Conservation (phyloP, 2,888 invertebrate species). For the Dynastes maya region DNA sequence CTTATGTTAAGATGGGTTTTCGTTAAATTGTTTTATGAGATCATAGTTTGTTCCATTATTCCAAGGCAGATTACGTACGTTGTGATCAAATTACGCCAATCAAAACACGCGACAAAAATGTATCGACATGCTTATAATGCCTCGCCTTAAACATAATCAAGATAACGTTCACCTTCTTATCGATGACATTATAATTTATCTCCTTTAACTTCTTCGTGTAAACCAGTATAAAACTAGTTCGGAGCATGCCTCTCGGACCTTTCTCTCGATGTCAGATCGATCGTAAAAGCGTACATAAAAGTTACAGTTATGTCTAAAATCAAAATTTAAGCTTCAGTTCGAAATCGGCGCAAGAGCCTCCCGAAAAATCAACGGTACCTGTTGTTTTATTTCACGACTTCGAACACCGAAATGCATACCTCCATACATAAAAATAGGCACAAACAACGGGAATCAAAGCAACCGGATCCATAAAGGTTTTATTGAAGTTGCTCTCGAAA, state of each 20-base stretch:
- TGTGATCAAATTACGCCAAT: too few species aligned
- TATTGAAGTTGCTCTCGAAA: neutral
- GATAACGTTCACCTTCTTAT: neutral
- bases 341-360: neutral
- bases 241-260: neutral
- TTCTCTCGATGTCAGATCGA: neutral
- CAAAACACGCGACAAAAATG: too few species aligned
- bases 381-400: neutral
- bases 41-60: too few species aligned
- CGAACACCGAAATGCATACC: neutral
- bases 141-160: too few species aligned
- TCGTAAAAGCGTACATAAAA: constrained; percentile 3
- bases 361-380: constrained; percentile 17
- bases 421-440: neutral
- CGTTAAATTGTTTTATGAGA: too few species aligned
- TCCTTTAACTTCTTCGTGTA: neutral
- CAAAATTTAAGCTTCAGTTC: neutral
- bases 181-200: neutral
- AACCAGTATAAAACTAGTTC: constrained; percentile 5
- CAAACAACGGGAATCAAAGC: neutral
- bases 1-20: too few species aligned
- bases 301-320: constrained; percentile 11
- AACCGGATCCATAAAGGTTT: constrained; percentile 8
- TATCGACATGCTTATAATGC: too few species aligned
- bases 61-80: too few species aligned